Percentiles rank a stretch among this genome's conserved stretches.
phyloP scores from a whole-genome alignment of 2,888 invertebrate species.

The Yponomeuta evonymella region DNA sequence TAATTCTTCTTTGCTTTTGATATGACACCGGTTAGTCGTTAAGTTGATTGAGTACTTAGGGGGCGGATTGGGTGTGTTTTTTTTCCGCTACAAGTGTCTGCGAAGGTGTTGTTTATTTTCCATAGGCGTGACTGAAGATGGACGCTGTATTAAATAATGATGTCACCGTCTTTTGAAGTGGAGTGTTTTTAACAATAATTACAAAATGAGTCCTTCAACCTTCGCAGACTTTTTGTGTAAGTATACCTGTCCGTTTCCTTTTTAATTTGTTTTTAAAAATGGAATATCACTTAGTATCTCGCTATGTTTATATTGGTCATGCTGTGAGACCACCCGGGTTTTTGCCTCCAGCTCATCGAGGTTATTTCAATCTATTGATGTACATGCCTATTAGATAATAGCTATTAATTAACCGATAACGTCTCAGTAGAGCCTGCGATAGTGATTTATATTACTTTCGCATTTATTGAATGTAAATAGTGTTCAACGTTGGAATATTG shows the following conservation, averaged over 20 bases:
- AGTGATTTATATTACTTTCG: slow-evolving; percentile 1
- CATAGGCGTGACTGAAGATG: slow-evolving; percentile 5
- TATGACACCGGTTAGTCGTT: slow-evolving; percentile 8
- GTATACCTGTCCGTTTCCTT: neutral
- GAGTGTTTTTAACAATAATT: neutral
- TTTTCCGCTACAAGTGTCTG: slow-evolving; percentile 11
- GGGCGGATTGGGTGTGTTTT: slow-evolving; percentile 5
- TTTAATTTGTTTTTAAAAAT: neutral
- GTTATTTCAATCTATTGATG: neutral
- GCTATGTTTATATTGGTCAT: neutral
- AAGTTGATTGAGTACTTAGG: slow-evolving; percentile 4
- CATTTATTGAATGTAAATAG: neutral
- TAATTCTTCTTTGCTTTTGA: neutral
- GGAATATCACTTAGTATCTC: neutral
- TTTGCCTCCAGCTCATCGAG: neutral
- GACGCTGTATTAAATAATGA: neutral
- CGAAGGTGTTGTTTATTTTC: slow-evolving; percentile 13
- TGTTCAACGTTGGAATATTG: slow-evolving; percentile 20
- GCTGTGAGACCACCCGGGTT: slow-evolving; percentile 6
- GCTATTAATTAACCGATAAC: slow-evolving; percentile 8
- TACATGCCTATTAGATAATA: slow-evolving; percentile 4
- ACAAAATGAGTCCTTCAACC: neutral
- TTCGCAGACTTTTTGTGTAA: neutral
- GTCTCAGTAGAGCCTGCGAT: neutral
- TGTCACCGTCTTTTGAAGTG: neutral